Percentiles rank a stretch among this genome's conserved stretches.
Evolutionary conservation across 2,888 invertebrate genomes (phyloP).

Genomic region (Pheosia gnoma): DNA sequence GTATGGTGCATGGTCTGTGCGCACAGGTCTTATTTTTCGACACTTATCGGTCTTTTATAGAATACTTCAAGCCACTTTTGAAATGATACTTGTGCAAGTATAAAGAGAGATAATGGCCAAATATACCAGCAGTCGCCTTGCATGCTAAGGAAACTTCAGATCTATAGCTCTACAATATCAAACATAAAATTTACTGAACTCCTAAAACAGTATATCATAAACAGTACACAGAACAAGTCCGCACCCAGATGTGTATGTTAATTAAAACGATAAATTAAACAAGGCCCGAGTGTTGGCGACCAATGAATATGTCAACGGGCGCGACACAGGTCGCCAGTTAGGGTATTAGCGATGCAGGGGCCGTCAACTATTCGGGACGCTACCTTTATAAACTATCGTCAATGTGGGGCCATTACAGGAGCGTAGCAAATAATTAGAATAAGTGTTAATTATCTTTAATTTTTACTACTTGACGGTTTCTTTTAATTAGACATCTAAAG

Average conservation of each 20-base stretch:
- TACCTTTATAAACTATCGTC: conserved; percentile 64
- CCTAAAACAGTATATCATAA: conserved; percentile 55
- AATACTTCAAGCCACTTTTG: too few relatives aligned
- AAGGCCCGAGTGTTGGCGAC: conserved; percentile 54
- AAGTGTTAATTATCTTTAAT: too few relatives aligned
- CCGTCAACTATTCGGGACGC: conserved; percentile 65
- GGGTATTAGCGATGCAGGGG: conserved; percentile 64
- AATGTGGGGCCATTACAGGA: conserved; percentile 55
- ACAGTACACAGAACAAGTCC: conserved; percentile 58
- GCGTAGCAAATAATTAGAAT: conserved; percentile 16
- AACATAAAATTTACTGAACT: background rate
- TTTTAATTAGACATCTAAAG: too few relatives aligned
- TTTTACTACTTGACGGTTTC: too few relatives aligned
- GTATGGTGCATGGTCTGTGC: too few relatives aligned
- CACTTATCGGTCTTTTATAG: too few relatives aligned
- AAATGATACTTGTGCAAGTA: too few relatives aligned
- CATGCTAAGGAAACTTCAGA: too few relatives aligned
- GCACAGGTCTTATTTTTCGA: too few relatives aligned
- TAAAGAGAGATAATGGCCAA: too few relatives aligned
- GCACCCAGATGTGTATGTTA: conserved; percentile 62
- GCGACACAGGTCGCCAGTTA: conserved; percentile 55
- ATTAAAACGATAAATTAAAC: conserved; percentile 74
- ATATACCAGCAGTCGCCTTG: too few relatives aligned
- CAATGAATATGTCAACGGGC: conserved; percentile 69
- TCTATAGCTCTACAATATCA: background rate